phyloP scores from a whole-genome alignment of 1,140 invertebrate genomes.

The Aphis craccivora region DNA sequence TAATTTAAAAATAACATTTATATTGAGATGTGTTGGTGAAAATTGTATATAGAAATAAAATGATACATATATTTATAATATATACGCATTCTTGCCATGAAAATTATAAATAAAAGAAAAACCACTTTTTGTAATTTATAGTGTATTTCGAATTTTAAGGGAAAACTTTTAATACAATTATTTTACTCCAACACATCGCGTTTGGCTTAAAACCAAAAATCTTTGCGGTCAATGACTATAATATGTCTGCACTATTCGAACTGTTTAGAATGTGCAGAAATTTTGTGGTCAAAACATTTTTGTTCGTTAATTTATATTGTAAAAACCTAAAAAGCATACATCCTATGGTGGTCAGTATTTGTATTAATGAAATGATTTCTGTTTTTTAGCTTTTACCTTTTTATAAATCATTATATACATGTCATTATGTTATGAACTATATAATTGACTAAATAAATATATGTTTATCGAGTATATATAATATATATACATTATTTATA shows the following conservation, averaged over 20 bases:
- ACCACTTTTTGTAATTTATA: constrained; percentile 10
- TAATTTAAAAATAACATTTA: background rate
- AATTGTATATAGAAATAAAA: background rate
- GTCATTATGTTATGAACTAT: too few species aligned
- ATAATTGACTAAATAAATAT: background rate
- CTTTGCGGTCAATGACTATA: constrained; percentile 18
- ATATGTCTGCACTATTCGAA: background rate
- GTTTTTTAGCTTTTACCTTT: background rate
- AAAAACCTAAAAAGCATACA: background rate
- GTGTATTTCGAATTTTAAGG: background rate
- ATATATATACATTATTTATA: background rate
- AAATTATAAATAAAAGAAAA: constrained; percentile 9
- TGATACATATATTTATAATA: too few species aligned
- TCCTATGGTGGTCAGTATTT: background rate
- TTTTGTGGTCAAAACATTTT: background rate
- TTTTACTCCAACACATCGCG: background rate
- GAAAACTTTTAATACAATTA: constrained; percentile 31
- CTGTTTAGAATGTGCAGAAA: background rate
- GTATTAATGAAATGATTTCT: background rate
- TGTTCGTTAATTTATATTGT: background rate
- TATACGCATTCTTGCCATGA: background rate
- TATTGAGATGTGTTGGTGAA: background rate
- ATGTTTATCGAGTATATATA: background rate
- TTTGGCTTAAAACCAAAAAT: constrained; percentile 33
- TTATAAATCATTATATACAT: background rate